Evolutionary conservation across 92 coral and sea anemone genomes (phyloP).

Genomic region (Muricea muricata): DNA sequence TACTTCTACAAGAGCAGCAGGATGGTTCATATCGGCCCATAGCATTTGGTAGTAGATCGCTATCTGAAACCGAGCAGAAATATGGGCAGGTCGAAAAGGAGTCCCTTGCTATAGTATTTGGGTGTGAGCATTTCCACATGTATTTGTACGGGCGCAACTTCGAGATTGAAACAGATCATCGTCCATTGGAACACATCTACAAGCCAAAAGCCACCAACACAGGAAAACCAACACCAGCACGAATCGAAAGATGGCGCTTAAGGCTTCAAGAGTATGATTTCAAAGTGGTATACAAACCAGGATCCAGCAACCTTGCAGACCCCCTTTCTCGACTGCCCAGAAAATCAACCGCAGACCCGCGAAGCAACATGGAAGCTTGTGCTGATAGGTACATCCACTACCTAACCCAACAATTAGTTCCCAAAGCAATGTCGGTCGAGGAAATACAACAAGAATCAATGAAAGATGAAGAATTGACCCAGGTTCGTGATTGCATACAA

Average conservation of each 20-base stretch:
- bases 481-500: constrained; percentile 4
- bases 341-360: not conserved
- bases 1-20: constrained; percentile 46
- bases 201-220: constrained; percentile 29
- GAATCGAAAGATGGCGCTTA: constrained; percentile 59
- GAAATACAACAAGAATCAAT: constrained; percentile 50
- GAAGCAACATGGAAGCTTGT: constrained; percentile 67
- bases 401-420: constrained; percentile 34
- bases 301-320: constrained; percentile 53
- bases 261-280: constrained; percentile 66
- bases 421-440: constrained; percentile 55
- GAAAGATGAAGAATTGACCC: constrained; percentile 44
- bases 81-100: not conserved
- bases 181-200: constrained; percentile 52
- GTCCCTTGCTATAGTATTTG: constrained; percentile 22
- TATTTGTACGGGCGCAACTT: constrained; percentile 18
- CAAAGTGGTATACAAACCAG: constrained; percentile 56
- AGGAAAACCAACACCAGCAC: constrained; percentile 52
- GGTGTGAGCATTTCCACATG: constrained; percentile 59
- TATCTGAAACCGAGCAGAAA: constrained; percentile 51
- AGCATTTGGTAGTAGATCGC: constrained; percentile 47
- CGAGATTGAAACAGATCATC: constrained; percentile 63
- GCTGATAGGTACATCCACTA: constrained; percentile 61
- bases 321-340: constrained; percentile 45
- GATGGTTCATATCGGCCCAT: constrained; percentile 47